A percentile compares a stretch with the other conserved stretches of the same genome.
These are phyloP conservation scores for Oceanites oceanicus DNA, from an alignment of 2,113 vertebrate species.

Conservation along the genomic window DNA sequence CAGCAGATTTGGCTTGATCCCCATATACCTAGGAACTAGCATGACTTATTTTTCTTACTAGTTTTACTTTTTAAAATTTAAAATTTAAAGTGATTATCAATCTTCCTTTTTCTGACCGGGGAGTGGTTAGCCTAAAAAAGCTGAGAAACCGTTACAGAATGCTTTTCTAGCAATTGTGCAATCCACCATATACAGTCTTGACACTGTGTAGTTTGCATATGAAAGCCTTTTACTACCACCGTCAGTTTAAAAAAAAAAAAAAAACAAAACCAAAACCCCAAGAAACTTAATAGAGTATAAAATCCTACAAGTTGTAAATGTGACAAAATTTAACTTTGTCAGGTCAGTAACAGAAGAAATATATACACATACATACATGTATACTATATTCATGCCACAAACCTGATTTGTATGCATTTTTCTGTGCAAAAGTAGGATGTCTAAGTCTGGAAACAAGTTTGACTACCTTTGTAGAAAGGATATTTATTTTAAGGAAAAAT, in stretches of 20 bases:
- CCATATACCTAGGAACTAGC: not conserved
- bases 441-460: not conserved
- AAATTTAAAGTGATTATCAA: not conserved
- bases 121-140: not conserved
- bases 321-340: not conserved
- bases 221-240: not conserved
- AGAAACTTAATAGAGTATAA: not conserved
- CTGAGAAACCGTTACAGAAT: not conserved
- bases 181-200: not conserved
- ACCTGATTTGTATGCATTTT: not conserved
- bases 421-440: not conserved
- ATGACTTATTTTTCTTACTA: not conserved
- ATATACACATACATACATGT: accelerated
- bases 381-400: not conserved
- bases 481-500: not conserved
- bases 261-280: not conserved
- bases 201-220: not conserved
- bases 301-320: not conserved
- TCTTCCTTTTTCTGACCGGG: not conserved
- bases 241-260: not conserved
- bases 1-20: not conserved
- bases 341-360: not conserved
- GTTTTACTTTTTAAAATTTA: not conserved
- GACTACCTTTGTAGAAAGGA: not conserved
- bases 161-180: not conserved